Base-by-base conservation (phyloP, 2,797 vertebrate species). In the Myotis vivesi region DNA sequence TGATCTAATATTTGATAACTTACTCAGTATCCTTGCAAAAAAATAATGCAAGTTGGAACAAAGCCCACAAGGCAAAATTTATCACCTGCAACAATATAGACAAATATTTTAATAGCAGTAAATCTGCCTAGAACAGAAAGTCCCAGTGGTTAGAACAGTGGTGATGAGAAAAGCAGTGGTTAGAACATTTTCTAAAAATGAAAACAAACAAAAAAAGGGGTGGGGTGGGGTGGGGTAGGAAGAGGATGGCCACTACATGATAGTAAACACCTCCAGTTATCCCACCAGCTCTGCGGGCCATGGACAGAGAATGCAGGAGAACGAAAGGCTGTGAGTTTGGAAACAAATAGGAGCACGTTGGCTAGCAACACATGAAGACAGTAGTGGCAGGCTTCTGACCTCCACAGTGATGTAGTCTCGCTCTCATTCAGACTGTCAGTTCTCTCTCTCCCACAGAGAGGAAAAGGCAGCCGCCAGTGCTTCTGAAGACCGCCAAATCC, bases 91-190 rank as follows among this genome's bases (percentile, higher is more conserved):
- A 75, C 79, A 87, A 94, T 89, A 46, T 89, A 89, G 86, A 77
- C 75, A 93, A 94, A 89, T 91, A 83, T 92, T 92, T 96, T 84
- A 92, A 87, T 66, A 89, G 69, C 79, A 89, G 88, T 88, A 69
- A 83, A 83, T 90, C 41, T 95, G 84, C 66, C 46, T 28, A 69
- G 73, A 79, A 91, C 83, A 91, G 73, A 75, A 96, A 97, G 90
- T 91, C 69, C 82, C 53, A 71, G 82, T 62, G 91, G 88, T 69
- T 71, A 93, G 80, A 53, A 77, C 44, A 55, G 72, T 57, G 57
- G 46, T 71, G 57, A 92, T 55, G 62, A 68, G 81, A 90, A 89
- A 75, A 92, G 81, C 57, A 79, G 41, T 13, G 38, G 77, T 76
- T 80, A 44, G 91, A 88, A 84, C 38, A 57, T 46, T 86, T 86